Evolutionary conservation across 1,140 invertebrate species (phyloP).

Genomic region (Drusus annulatus): DNA sequence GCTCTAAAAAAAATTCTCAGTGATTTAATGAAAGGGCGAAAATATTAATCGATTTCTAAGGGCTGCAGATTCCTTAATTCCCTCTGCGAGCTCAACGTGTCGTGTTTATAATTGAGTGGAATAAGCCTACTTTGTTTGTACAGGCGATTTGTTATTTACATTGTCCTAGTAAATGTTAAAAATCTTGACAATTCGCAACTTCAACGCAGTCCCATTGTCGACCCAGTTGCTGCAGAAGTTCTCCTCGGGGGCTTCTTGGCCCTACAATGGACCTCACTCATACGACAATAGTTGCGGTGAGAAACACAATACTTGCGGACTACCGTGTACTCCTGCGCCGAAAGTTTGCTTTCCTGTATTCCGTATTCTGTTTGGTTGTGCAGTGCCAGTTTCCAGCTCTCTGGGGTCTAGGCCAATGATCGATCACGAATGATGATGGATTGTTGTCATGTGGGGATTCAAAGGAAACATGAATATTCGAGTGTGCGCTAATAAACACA

Average conservation of each 20-base stretch:
- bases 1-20: too few relatives aligned
- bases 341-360: neutral
- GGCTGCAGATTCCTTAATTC: too few relatives aligned
- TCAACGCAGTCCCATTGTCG: neutral
- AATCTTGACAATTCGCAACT: neutral
- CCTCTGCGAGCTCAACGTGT: neutral
- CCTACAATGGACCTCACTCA: slow-evolving; percentile 2
- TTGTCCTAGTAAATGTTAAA: neutral
- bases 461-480: slow-evolving; percentile 1
- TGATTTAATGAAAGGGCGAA: too few relatives aligned
- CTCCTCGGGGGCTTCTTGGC: neutral
- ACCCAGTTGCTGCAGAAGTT: neutral
- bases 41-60: too few relatives aligned
- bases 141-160: slow-evolving; percentile 9
- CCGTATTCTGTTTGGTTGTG: neutral
- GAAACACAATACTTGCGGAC: slow-evolving; percentile 1
- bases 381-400: neutral
- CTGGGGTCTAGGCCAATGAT: slow-evolving; percentile 21
- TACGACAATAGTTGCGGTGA: neutral
- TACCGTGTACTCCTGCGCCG: neutral
- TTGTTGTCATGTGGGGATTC: slow-evolving; percentile 19
- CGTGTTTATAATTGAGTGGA: slow-evolving; percentile 10
- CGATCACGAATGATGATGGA: slow-evolving; percentile 43
- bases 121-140: neutral
- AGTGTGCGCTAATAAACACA: slow-evolving; percentile 10